Evolutionary conservation across 2,797 vertebrate species (phyloP).

Genomic region (Argentina silus): DNA sequence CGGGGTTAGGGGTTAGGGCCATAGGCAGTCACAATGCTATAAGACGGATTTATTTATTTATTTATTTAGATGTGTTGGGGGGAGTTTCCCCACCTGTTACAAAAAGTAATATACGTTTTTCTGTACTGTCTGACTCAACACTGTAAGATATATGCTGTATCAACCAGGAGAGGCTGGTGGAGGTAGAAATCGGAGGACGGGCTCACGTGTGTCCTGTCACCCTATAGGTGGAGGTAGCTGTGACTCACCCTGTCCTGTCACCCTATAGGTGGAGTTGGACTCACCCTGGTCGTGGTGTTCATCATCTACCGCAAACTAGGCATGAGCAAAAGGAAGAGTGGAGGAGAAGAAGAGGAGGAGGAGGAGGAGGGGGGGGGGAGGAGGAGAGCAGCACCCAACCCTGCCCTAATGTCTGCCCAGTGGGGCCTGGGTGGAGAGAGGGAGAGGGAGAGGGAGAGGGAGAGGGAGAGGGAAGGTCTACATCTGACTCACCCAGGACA

Average conservation of each 20-base stretch:
- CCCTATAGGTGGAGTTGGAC: slow-evolving; percentile 67
- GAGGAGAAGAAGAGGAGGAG: slow-evolving; percentile 36
- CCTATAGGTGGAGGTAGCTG: neutral
- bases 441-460: neutral
- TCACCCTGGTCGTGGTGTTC: slow-evolving; percentile 76
- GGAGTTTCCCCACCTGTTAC: too few species aligned
- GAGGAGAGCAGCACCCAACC: neutral
- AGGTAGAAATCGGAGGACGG: too few species aligned
- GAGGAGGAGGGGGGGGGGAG: slow-evolving; percentile 44
- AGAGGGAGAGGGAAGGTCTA: slow-evolving; percentile 63
- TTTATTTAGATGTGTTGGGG: neutral
- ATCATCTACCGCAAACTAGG: slow-evolving; percentile 75
- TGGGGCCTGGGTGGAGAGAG: slow-evolving; percentile 58
- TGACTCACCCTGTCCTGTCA: neutral
- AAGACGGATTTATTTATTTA: neutral
- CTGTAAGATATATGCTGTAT: too few species aligned
- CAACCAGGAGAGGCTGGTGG: too few species aligned
- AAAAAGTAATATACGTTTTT: too few species aligned
- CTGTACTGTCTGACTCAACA: too few species aligned
- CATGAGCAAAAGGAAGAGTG: slow-evolving; percentile 53
- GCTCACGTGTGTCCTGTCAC: neutral
- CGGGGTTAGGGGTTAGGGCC: too few species aligned
- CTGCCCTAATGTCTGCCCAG: slow-evolving; percentile 55
- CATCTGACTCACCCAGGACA: slow-evolving; percentile 45
- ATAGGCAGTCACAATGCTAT: neutral